Evolutionary conservation across 30 jellyfish, hydroid and myxozoan species (phyloP).

Genomic region (Turritopsis dohrnii): DNA sequence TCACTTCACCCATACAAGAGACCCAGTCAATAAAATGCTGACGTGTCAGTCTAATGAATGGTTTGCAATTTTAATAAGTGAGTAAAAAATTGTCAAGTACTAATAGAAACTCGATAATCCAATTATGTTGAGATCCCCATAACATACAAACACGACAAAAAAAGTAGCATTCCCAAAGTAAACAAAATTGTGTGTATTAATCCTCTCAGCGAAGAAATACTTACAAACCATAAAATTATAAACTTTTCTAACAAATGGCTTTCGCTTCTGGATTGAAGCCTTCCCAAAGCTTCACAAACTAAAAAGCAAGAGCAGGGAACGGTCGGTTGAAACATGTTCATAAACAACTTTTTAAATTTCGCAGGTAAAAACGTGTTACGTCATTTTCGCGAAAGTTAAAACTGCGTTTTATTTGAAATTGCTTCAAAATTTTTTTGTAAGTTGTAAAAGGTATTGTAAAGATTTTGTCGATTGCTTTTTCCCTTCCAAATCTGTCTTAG

Average conservation of each 20-base stretch:
- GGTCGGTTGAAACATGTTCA: too few species aligned
- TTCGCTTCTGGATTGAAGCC: slow-evolving; percentile 79
- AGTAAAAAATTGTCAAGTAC: too few species aligned
- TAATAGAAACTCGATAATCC: not conserved
- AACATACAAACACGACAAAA: not conserved
- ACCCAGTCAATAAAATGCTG: not conserved
- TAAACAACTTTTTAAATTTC: too few species aligned
- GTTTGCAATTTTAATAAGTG: not conserved
- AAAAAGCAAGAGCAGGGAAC: not conserved
- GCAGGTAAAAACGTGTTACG: too few species aligned
- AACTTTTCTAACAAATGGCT: slow-evolving; percentile 49
- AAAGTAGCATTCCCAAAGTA: not conserved
- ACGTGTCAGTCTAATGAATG: not conserved
- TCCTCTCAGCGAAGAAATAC: not conserved
- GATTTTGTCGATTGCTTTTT: too few species aligned
- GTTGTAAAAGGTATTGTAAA: too few species aligned
- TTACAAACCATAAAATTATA: not conserved
- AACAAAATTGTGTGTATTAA: not conserved
- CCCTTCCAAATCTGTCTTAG: too few species aligned
- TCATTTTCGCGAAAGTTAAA: too few species aligned
- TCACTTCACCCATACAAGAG: not conserved
- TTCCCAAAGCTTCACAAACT: slow-evolving; percentile 89
- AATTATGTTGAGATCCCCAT: not conserved
- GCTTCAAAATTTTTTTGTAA: too few species aligned
- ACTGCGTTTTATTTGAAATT: too few species aligned